A percentile compares a stretch with the other conserved stretches of the same genome.
Conservation (phyloP, 2,113 vertebrate species). For the Struthidea cinerea region DNA sequence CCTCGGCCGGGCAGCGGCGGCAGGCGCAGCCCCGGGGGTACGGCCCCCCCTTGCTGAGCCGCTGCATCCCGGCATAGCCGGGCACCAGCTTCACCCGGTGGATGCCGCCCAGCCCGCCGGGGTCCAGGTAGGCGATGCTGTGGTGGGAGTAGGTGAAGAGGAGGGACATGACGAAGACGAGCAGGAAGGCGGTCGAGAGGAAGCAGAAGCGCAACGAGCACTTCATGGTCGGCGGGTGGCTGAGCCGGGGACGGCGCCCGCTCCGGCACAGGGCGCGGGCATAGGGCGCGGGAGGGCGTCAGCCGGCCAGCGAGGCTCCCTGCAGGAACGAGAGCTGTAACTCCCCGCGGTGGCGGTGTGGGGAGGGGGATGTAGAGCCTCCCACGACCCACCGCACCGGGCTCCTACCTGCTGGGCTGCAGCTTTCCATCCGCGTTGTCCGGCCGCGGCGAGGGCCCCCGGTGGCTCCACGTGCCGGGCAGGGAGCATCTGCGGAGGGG, state of each 20-base stretch:
- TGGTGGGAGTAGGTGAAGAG: slow-evolving; percentile 93
- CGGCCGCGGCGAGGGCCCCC: not conserved
- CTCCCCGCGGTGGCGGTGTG: rapidly evolving
- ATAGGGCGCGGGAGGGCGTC: slow-evolving; percentile 14
- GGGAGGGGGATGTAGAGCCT: rapidly evolving
- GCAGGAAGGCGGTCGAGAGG: slow-evolving; percentile 82
- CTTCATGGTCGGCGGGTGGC: slow-evolving; percentile 72
- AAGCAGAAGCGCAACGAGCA: slow-evolving; percentile 91
- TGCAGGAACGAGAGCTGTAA: not conserved
- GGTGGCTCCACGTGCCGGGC: not conserved
- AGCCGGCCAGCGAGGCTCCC: slow-evolving; percentile 33
- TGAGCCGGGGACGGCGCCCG: not conserved
- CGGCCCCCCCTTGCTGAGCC: slow-evolving; percentile 60
- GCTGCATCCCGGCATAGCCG: slow-evolving; percentile 80
- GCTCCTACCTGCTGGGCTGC: not conserved
- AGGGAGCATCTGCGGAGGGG: not conserved
- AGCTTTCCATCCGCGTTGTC: slow-evolving; percentile 28
- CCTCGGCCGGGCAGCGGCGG: slow-evolving; percentile 77
- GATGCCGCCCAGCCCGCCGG: slow-evolving; percentile 77
- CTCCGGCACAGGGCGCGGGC: slow-evolving; percentile 39
- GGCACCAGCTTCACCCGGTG: slow-evolving; percentile 90
- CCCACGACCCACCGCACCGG: rapidly evolving
- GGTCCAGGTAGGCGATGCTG: slow-evolving; percentile 86
- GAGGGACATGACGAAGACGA: slow-evolving; percentile 91
- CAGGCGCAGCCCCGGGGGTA: slow-evolving; percentile 83